These are phyloP conservation scores for Festucalex cinctus DNA, from an alignment of 2,113 vertebrate species.

Conservation along the genomic window DNA sequence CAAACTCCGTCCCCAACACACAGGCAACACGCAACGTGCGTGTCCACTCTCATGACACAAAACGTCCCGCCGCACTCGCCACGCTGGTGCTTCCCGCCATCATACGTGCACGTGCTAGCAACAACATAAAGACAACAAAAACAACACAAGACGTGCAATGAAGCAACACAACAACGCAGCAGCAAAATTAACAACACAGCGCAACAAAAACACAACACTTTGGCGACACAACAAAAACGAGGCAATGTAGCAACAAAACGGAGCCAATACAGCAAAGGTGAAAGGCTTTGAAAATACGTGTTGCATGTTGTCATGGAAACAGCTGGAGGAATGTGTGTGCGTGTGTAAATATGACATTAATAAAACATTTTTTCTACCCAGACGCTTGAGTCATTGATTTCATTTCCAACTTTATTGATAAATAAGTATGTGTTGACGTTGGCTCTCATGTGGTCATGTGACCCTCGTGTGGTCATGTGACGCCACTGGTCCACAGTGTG, in stretches of 20 bases:
- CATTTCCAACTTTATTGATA: background rate
- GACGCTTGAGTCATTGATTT: background rate
- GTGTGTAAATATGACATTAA: conserved; percentile 58
- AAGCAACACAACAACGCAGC: background rate
- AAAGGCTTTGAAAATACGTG: background rate
- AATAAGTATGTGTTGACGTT: too few relatives aligned
- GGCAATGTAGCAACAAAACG: too few relatives aligned
- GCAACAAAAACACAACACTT: background rate
- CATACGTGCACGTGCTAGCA: background rate
- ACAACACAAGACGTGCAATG: background rate
- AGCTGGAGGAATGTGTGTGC: background rate
- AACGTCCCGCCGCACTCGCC: background rate
- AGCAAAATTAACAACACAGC: background rate
- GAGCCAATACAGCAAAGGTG: too few relatives aligned
- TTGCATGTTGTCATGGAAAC: background rate
- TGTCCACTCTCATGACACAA: background rate
- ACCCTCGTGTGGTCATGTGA: too few relatives aligned
- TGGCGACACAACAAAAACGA: background rate
- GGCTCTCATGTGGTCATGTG: too few relatives aligned
- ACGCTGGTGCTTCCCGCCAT: background rate
- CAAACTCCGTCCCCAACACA: background rate
- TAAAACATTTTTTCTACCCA: conserved; percentile 60
- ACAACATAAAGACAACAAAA: background rate
- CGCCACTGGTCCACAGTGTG: too few relatives aligned
- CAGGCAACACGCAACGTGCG: background rate